phyloP scores from a whole-genome alignment of 2,888 invertebrate species.

The Neocrepidodera transversa region DNA sequence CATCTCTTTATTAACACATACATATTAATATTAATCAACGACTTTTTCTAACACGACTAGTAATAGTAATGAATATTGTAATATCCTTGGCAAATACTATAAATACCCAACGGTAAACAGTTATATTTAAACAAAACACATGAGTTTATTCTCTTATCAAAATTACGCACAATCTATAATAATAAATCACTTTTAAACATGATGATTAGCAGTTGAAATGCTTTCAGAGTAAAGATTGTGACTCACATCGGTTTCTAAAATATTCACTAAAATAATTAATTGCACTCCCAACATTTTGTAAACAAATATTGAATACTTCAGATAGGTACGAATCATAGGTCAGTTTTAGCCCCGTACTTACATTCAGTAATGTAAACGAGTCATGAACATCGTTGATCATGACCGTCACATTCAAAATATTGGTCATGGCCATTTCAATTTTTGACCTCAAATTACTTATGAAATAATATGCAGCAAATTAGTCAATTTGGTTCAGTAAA shows the following conservation, averaged over 20 bases:
- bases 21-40: not conserved
- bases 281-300: too few species aligned
- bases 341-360: too few species aligned
- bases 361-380: too few species aligned
- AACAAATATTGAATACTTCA: too few species aligned
- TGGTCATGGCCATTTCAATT: too few species aligned
- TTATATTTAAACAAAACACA: slow-evolving; percentile 9
- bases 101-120: slow-evolving; percentile 7
- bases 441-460: too few species aligned
- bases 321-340: too few species aligned
- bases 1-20: not conserved
- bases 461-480: too few species aligned
- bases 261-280: too few species aligned
- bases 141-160: slow-evolving; percentile 9
- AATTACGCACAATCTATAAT: slow-evolving; percentile 14
- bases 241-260: not conserved
- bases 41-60: not conserved
- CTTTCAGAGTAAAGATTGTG: not conserved
- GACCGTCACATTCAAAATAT: too few species aligned
- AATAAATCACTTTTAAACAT: slow-evolving; percentile 17
- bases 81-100: slow-evolving; percentile 11
- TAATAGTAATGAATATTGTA: slow-evolving; percentile 1
- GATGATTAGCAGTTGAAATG: not conserved
- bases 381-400: too few species aligned
- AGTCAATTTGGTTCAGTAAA: too few species aligned